Conservation (phyloP, 2,888 invertebrate species). For the Pharmacophagus antenor region DNA sequence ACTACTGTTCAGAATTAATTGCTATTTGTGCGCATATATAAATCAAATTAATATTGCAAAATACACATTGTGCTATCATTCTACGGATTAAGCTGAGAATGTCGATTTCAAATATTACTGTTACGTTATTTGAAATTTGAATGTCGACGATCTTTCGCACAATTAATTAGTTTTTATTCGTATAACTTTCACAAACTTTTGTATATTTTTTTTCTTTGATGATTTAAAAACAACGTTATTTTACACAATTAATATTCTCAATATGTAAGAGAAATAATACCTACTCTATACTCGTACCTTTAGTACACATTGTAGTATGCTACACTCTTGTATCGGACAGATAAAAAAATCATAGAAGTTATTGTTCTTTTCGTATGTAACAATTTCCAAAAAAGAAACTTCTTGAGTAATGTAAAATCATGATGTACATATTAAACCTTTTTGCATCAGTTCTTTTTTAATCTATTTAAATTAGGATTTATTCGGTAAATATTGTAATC, state of each 20-base stretch:
- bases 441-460: not conserved
- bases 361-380: too few species aligned
- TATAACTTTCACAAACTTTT: not conserved
- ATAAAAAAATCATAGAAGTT: too few species aligned
- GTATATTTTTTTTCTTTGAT: not conserved
- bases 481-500: not conserved
- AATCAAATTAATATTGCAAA: constrained; percentile 28
- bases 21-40: constrained; percentile 16
- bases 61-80: constrained; percentile 7
- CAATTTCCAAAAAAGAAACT: too few species aligned
- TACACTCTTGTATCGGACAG: too few species aligned
- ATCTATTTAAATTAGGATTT: not conserved
- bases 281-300: too few species aligned
- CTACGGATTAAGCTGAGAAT: not conserved
- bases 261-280: too few species aligned
- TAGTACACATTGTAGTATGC: too few species aligned
- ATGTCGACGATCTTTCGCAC: not conserved
- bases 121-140: constrained; percentile 12
- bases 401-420: too few species aligned
- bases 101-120: constrained; percentile 13
- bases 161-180: not conserved
- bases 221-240: not conserved
- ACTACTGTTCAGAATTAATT: constrained; percentile 30
- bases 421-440: too few species aligned
- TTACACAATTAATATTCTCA: too few species aligned